These are phyloP conservation scores for Dryococelus australis DNA, from an alignment of 2,888 invertebrate genomes.

Conservation along the genomic window DNA sequence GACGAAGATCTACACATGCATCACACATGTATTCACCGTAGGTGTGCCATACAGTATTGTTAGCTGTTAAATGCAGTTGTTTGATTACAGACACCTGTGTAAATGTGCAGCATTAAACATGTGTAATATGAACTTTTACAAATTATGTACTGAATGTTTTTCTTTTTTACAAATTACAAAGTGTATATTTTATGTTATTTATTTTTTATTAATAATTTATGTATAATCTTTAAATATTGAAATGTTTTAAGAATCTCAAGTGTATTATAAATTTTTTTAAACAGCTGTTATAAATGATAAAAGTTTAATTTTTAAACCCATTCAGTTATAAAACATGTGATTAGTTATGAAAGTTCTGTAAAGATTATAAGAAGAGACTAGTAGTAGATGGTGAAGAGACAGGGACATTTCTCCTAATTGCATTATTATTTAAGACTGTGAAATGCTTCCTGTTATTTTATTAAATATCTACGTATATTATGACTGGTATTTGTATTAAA, in stretches of 20 bases:
- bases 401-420: not conserved
- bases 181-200: not conserved
- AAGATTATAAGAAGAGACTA: not conserved
- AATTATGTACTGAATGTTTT: not conserved
- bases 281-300: not conserved
- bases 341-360: not conserved
- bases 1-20: not conserved
- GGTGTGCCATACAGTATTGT: not conserved
- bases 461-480: not conserved
- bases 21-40: not conserved
- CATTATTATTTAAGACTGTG: slow-evolving; percentile 16
- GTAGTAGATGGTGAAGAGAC: not conserved
- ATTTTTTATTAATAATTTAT: not conserved
- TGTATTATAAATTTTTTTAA: not conserved
- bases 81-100: not conserved
- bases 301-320: not conserved
- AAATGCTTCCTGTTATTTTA: slow-evolving; percentile 10
- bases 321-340: not conserved
- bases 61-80: not conserved
- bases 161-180: not conserved
- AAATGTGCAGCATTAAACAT: not conserved
- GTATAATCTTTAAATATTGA: not conserved
- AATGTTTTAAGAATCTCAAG: not conserved
- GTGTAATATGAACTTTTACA: not conserved
- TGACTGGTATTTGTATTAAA: not conserved